Percentiles rank a stretch among this genome's conserved stretches.
Conservation (phyloP, 23 tunicate genomes). For the Ciona savignyi region DNA sequence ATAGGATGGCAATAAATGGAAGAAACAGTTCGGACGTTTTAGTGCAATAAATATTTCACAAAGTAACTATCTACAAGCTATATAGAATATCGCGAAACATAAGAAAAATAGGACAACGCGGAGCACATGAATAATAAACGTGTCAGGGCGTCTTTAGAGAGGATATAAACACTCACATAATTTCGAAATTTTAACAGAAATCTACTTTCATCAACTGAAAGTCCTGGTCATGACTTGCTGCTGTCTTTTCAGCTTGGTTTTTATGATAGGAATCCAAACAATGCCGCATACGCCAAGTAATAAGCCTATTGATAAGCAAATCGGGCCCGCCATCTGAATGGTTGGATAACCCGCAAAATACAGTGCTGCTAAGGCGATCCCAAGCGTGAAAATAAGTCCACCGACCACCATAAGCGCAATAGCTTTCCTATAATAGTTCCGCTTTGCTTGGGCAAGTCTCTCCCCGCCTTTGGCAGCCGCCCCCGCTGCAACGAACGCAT, state of each 20-base stretch:
- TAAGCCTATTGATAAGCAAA: slow-evolving; percentile 63
- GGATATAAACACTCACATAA: not conserved
- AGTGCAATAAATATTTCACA: not conserved
- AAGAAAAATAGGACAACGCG: too few relatives aligned
- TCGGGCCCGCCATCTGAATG: slow-evolving; percentile 56
- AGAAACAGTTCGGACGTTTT: not conserved
- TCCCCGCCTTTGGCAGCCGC: slow-evolving; percentile 45
- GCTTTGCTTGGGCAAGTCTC: slow-evolving; percentile 7
- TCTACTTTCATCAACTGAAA: slow-evolving; percentile 20
- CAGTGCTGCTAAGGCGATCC: slow-evolving; percentile 52
- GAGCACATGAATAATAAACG: not conserved
- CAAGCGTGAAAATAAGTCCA: slow-evolving; percentile 41
- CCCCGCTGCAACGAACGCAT: slow-evolving; percentile 39
- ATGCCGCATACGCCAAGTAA: slow-evolving; percentile 69
- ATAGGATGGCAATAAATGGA: not conserved
- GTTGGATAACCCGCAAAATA: slow-evolving; percentile 31
- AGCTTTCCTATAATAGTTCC: slow-evolving; percentile 69
- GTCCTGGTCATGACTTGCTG: slow-evolving; percentile 42
- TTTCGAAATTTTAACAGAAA: not conserved
- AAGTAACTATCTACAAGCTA: not conserved
- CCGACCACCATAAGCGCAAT: slow-evolving; percentile 67
- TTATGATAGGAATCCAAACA: slow-evolving; percentile 81
- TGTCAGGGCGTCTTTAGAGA: not conserved
- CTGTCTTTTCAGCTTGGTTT: slow-evolving; percentile 59
- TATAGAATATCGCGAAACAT: too few relatives aligned